phyloP scores from a whole-genome alignment of 2,113 vertebrate species.

The Aviceda subcristata region DNA sequence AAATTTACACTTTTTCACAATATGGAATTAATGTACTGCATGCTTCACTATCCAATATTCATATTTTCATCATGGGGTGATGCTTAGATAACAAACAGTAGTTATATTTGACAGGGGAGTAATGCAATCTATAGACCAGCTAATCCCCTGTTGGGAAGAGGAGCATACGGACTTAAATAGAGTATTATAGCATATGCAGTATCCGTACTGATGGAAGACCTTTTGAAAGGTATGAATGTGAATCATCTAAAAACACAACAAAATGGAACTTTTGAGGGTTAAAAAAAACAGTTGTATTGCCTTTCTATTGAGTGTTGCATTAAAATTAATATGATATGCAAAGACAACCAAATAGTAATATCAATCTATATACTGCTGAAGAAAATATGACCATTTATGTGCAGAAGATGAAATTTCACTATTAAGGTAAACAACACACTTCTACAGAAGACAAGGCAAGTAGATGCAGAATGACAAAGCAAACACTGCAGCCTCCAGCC shows the following conservation, averaged over 20 bases:
- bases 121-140: not conserved
- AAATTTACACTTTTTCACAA: not conserved
- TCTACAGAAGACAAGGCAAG: not conserved
- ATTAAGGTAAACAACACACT: not conserved
- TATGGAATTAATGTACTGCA: not conserved
- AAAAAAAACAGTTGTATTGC: not conserved
- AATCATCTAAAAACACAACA: not conserved
- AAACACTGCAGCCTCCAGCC: not conserved
- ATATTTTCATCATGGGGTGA: not conserved
- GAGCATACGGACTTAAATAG: not conserved
- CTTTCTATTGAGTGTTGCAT: not conserved
- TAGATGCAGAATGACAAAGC: not conserved
- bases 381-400: not conserved
- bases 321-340: not conserved
- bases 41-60: not conserved
- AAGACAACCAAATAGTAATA: not conserved
- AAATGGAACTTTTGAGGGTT: not conserved
- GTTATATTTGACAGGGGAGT: not conserved
- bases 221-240: not conserved
- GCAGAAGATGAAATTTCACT: not conserved
- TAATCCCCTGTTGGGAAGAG: not conserved
- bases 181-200: not conserved
- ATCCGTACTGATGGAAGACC: not conserved
- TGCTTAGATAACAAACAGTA: not conserved
- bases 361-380: not conserved